phyloP scores from a whole-genome alignment of 1,140 invertebrate species.

The Drosophila albomicans region DNA sequence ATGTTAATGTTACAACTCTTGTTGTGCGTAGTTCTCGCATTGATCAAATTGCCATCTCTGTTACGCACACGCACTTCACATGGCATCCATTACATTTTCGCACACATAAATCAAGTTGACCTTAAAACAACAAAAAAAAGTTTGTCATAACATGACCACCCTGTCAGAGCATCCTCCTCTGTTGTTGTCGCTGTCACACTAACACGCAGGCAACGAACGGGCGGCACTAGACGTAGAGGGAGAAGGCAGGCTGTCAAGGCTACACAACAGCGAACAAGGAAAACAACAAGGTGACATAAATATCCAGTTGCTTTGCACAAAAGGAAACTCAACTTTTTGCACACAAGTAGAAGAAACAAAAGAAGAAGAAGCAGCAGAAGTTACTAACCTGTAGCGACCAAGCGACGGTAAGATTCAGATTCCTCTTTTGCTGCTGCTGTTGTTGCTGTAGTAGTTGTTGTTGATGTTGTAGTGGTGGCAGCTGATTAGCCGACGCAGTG shows the following conservation, averaged over 20 bases:
- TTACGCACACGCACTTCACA: slow-evolving; percentile 11
- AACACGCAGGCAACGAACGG: neutral
- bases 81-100: slow-evolving; percentile 51
- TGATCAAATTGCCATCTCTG: slow-evolving; percentile 51
- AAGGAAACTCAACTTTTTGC: slow-evolving; percentile 68
- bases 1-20: neutral
- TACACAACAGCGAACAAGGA: neutral
- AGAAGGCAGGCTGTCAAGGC: slow-evolving; percentile 25
- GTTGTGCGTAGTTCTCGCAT: neutral
- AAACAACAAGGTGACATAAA: slow-evolving; percentile 79
- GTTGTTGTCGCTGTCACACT: slow-evolving; percentile 4
- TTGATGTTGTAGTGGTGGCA: slow-evolving; percentile 25
- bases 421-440: slow-evolving; percentile 47
- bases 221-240: neutral
- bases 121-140: slow-evolving; percentile 53
- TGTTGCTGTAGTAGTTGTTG: slow-evolving; percentile 40
- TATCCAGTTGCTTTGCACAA: slow-evolving; percentile 69
- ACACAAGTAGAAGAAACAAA: slow-evolving; percentile 25
- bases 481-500: slow-evolving; percentile 59
- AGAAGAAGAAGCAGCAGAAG: slow-evolving; percentile 25
- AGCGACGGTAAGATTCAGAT: slow-evolving; percentile 49
- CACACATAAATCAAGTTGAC: slow-evolving; percentile 79
- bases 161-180: slow-evolving; percentile 9
- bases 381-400: slow-evolving; percentile 63
- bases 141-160: slow-evolving; percentile 65